Evolutionary conservation across 2,888 invertebrate species (phyloP), one percentile per base, ranked within the genome.

Genomic region (Cabera pusaria): DNA sequence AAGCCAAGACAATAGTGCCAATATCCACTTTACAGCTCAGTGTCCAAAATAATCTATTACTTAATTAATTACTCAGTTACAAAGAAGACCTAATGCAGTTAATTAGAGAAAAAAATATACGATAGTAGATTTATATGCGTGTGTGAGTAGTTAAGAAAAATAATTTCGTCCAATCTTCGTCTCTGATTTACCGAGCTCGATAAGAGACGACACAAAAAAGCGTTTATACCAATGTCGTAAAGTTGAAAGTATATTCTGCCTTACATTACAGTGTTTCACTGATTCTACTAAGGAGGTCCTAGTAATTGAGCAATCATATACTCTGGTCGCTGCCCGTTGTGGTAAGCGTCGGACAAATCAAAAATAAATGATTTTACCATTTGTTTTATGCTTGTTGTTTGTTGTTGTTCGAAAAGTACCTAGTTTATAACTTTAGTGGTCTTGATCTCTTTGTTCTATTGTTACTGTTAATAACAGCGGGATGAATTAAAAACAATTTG

Each of bases 271-370:
- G 72, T 78, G 73, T 70, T 72, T 23, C 32, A 18, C 38, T 27
- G 34, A 7, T 8, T 85, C 86, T 72, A 81, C 87, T 86, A 86
- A 86, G 86, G 86, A 87, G 87, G 87, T 87, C 87, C 80, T 76
- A 70, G 81, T 87, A 86, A 88, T 88, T 86, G 88, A 88, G 86
- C 88, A 88, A 88, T 88, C 82, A 85, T 85, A 82, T 85, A 78
- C 82, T 85, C 85, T 81, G 77, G 66, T 77, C 68, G 72, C 85
- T 81, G 77, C 66, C 77, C 68, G 72, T 74, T 87, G 87, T 72
- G 87, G 87, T 87, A 76, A 85, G 79, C 83, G 71, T 72, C 75
- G 76, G 71, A 73, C 75, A 80, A 75, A 78, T 78, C 66, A 71
- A 75, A 77, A 74, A 82, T 82, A 82, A 85, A 85, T 82, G 77